These are phyloP conservation scores for Rugalucina vietnamica DNA, from an alignment of 2,888 invertebrate genomes.

Conservation along the genomic window DNA sequence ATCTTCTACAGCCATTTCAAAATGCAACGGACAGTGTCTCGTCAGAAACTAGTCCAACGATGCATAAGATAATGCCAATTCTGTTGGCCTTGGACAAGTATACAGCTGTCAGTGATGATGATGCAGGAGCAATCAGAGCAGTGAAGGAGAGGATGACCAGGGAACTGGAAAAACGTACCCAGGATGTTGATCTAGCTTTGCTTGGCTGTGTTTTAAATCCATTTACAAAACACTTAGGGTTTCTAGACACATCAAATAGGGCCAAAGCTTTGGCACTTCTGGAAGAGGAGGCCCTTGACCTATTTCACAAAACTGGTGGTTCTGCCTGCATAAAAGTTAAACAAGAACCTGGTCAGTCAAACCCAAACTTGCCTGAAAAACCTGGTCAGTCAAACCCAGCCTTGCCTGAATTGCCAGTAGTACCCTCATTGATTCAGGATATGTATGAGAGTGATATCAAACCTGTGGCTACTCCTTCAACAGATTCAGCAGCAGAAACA, in stretches of 20 bases:
- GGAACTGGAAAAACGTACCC: conserved; percentile 6
- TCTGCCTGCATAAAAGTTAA: neutral
- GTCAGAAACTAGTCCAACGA: conserved; percentile 14
- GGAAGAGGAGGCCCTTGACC: neutral
- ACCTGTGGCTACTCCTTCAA: neutral
- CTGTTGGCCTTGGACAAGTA: neutral
- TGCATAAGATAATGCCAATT: conserved; percentile 13
- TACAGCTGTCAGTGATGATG: neutral
- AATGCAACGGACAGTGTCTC: conserved; percentile 23
- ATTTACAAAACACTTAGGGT: conserved; percentile 5
- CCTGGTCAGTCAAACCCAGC: neutral
- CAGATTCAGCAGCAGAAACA: too few relatives aligned
- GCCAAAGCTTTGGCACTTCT: neutral
- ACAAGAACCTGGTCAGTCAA: neutral
- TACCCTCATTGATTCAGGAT: neutral
- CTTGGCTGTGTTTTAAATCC: conserved; percentile 8
- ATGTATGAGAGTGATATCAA: neutral
- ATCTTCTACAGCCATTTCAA: neutral
- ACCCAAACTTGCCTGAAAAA: too few relatives aligned
- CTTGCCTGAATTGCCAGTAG: neutral
- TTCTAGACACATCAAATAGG: neutral
- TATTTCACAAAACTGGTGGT: neutral
- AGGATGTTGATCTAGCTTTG: neutral
- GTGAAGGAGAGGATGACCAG: conserved; percentile 4
- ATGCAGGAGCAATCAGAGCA: neutral